A percentile compares a stretch with the other conserved stretches of the same genome.
Evolutionary conservation across 2,888 invertebrate genomes (phyloP).

Genomic region (Ormyrus pomaceus): DNA sequence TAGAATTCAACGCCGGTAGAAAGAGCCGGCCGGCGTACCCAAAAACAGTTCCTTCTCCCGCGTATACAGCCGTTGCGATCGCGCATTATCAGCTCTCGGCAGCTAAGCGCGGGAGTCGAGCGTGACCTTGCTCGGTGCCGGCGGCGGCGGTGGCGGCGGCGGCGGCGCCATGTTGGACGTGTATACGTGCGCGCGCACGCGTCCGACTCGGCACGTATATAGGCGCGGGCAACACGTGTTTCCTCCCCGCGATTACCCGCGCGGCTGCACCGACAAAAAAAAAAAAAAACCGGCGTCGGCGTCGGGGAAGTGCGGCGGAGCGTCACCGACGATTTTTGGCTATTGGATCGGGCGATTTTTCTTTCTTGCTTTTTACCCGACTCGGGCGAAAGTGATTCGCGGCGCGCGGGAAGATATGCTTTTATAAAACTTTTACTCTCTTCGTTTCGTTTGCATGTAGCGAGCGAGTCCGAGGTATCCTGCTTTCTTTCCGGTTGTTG

Average conservation of each 20-base stretch:
- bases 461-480: too few relatives aligned
- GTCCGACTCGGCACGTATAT: conserved; percentile 21
- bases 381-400: too few relatives aligned
- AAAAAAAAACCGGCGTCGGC: too few relatives aligned
- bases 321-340: too few relatives aligned
- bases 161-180: conserved; percentile 69
- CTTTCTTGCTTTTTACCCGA: too few relatives aligned
- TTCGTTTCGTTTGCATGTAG: too few relatives aligned
- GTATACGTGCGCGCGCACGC: conserved; percentile 60
- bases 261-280: too few relatives aligned
- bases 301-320: too few relatives aligned
- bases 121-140: conserved; percentile 66
- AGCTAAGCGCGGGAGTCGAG: conserved; percentile 54
- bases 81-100: conserved; percentile 26
- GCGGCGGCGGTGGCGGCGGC: conserved; percentile 56
- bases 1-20: neutral
- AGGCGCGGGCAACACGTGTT: conserved; percentile 41
- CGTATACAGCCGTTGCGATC: conserved; percentile 2
- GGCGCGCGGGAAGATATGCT: too few relatives aligned
- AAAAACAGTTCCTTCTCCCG: neutral
- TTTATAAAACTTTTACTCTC: too few relatives aligned
- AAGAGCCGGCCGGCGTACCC: neutral
- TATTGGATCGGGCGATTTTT: too few relatives aligned
- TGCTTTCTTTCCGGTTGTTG: too few relatives aligned
- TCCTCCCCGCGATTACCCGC: conserved; percentile 7